phyloP scores from a whole-genome alignment of 2,113 vertebrate species.

The Chionis minor region DNA sequence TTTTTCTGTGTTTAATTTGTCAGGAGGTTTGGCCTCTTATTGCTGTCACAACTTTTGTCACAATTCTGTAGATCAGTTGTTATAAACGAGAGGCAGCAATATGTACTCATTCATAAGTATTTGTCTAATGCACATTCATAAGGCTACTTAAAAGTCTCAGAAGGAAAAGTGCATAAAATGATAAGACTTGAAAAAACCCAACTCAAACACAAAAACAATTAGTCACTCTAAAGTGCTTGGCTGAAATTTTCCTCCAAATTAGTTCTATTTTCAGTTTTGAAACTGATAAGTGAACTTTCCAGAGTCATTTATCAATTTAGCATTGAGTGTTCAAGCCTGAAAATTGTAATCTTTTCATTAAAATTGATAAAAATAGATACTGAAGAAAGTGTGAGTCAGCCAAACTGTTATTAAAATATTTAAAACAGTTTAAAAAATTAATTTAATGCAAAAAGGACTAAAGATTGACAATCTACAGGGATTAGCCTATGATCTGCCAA shows the following conservation, averaged over 20 bases:
- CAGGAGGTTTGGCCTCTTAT: not conserved
- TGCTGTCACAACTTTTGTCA: not conserved
- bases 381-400: not conserved
- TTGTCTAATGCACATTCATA: not conserved
- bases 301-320: not conserved
- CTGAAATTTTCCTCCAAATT: not conserved
- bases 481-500: not conserved
- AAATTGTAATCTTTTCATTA: constrained; percentile 3
- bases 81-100: not conserved
- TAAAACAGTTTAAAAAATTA: not conserved
- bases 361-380: not conserved
- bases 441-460: not conserved
- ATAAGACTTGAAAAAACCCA: not conserved
- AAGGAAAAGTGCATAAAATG: not conserved
- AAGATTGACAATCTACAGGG: not conserved
- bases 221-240: not conserved
- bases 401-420: constrained; percentile 35
- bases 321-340: not conserved
- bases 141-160: not conserved
- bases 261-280: not conserved
- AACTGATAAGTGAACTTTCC: not conserved
- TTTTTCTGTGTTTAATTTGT: not conserved
- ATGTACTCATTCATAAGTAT: not conserved
- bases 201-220: not conserved
- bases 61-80: not conserved